Conservation (phyloP, 2,888 invertebrate species). For the Tyria jacobaeae region DNA sequence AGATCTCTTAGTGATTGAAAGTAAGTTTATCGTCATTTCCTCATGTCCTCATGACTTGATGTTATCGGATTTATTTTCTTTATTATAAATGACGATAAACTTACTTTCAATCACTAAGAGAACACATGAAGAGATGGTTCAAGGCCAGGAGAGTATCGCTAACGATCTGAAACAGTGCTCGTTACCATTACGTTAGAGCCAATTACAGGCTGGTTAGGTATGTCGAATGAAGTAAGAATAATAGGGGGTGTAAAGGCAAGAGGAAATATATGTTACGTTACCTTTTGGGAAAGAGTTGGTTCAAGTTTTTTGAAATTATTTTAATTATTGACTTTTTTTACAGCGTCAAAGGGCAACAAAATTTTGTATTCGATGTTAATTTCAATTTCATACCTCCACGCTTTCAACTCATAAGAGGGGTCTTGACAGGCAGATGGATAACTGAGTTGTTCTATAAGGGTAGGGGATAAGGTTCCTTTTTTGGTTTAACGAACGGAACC, state of each 20-base stretch:
- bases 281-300: not conserved
- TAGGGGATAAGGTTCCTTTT: too few relatives aligned
- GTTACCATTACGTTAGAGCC: constrained; percentile 14
- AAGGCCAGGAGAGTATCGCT: constrained; percentile 6
- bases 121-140: constrained; percentile 12
- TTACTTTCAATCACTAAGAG: constrained; percentile 7
- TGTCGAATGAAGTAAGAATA: constrained; percentile 4
- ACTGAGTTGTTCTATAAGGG: too few relatives aligned
- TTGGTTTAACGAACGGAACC: too few relatives aligned
- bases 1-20: constrained; percentile 9
- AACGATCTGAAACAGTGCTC: constrained; percentile 19
- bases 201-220: constrained; percentile 12
- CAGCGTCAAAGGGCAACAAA: too few relatives aligned
- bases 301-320: too few relatives aligned
- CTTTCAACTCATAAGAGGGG: too few relatives aligned
- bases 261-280: not conserved
- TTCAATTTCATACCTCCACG: too few relatives aligned
- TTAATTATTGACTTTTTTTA: too few relatives aligned
- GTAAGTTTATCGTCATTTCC: not conserved
- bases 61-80: too few relatives aligned
- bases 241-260: constrained; percentile 1
- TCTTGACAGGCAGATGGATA: too few relatives aligned
- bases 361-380: too few relatives aligned
- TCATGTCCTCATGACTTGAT: too few relatives aligned
- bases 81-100: not conserved